Evolutionary conservation across 2,888 invertebrate species (phyloP), one percentile per base, ranked within the genome.

Genomic region (Acanthosepion pharaonis): DNA sequence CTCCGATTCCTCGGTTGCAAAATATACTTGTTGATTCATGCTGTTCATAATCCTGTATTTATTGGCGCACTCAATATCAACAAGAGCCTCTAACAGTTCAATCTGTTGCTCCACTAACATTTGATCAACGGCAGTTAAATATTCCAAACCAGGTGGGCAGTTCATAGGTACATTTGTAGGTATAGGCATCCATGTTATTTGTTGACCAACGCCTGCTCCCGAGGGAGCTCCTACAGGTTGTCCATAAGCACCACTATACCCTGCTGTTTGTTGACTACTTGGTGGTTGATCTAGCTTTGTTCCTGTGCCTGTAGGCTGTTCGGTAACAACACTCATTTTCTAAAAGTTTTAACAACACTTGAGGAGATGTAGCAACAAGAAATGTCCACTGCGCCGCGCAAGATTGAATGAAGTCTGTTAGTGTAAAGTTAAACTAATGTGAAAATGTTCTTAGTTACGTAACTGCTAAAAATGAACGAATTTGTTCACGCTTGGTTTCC

Each of bases 1-100:
- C 53, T 97, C 97, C 18, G 97, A 97, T 95, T 97, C 97, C 96
- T 97, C 97, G 18, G 96, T 96, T n/a, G 97, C 97, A 95, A 97
- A 97, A 95, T 96, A 97, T 15, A 97, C 96, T 95, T 97, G 97
- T 95, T 97, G 97, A 51, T 97, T 96, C 95, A 96, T 59, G 64
- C 95, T 96, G 95, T 97, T 97, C 91, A 96, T 95, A 42, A 97
- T 96, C 53, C 96, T 95, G 95, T 97, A 97, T 94, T 96, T 96
- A 95, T 97, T 97, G 48, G 96, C 95, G 9, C 96, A 95, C 95
- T 97, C 97, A 95, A 96, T 96, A 28, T 96, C 96, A 53, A 96
- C 96, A 53, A 97, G 94, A 11, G 96, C 97, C 96, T 97, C 97
- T 15, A 97, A 94, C 1, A 97, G 53, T 55, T 96, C 96, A 15